A percentile compares a stretch with the other conserved stretches of the same genome.
Conservation (phyloP, 1,140 invertebrate species). For the Leptonema lineaticorne region DNA sequence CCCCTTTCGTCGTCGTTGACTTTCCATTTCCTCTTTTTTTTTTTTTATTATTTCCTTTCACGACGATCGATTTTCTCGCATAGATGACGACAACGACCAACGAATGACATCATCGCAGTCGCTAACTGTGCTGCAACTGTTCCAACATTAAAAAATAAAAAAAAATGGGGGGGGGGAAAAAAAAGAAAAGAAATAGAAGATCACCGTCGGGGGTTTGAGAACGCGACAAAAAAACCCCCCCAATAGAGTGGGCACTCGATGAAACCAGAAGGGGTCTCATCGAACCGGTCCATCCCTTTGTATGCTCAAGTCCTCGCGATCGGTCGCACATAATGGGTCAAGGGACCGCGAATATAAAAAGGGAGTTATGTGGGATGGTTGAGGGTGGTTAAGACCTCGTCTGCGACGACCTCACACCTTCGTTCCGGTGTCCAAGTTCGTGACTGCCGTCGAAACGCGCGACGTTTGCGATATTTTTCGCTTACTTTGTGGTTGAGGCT, state of each 20-base stretch:
- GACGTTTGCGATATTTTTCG: constrained; percentile 38
- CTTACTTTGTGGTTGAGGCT: constrained; percentile 36
- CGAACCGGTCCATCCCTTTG: constrained; percentile 36
- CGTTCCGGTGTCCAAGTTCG: background rate
- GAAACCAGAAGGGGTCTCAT: too few species aligned
- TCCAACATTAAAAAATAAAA: too few species aligned
- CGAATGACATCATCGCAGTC: background rate
- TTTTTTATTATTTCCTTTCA: too few species aligned
- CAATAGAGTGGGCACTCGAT: too few species aligned
- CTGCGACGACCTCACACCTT: background rate
- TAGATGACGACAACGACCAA: background rate
- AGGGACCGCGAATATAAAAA: too few species aligned
- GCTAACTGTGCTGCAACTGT: too few species aligned
- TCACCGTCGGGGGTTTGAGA: too few species aligned
- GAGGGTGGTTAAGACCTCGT: constrained; percentile 12
- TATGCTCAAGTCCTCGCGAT: constrained; percentile 33
- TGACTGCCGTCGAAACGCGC: constrained; percentile 15
- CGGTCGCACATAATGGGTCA: constrained; percentile 36
- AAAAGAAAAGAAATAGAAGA: constrained; percentile 30
- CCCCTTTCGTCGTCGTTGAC: background rate
- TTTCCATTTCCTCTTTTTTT: constrained; percentile 17
- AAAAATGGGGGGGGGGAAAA: background rate
- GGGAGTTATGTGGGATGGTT: constrained; percentile 15
- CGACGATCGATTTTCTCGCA: background rate
- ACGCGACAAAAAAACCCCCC: too few species aligned